These are phyloP conservation scores for Natrix natrix DNA, from an alignment of 2,797 vertebrate species.

Conservation along the genomic window DNA sequence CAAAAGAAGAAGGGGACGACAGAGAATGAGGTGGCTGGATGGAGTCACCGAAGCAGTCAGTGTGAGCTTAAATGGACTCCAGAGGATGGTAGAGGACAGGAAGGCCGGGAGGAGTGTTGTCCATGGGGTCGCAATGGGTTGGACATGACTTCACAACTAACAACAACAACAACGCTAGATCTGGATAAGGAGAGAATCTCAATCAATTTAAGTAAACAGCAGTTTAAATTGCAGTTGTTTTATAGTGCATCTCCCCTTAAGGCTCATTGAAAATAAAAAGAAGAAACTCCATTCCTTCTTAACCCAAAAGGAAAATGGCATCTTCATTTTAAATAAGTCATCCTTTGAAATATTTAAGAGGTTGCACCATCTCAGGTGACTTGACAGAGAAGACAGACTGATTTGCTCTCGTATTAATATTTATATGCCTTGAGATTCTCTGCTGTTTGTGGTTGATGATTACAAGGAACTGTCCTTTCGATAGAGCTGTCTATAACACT, in stretches of 20 bases:
- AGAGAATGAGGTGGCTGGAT: too few species aligned
- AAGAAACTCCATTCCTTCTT: not conserved
- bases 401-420: not conserved
- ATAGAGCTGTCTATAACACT: not conserved
- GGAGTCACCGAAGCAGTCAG: too few species aligned
- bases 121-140: too few species aligned
- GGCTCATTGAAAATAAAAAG: not conserved
- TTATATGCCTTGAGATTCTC: not conserved
- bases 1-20: too few species aligned
- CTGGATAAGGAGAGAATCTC: not conserved
- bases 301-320: not conserved
- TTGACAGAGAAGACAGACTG: not conserved
- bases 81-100: too few species aligned
- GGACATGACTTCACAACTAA: too few species aligned
- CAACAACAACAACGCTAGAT: not conserved
- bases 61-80: too few species aligned
- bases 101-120: too few species aligned
- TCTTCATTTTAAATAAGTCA: not conserved
- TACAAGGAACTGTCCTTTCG: not conserved
- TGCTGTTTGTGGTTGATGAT: not conserved
- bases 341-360: not conserved
- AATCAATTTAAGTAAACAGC: not conserved
- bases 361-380: not conserved
- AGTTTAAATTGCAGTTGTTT: not conserved
- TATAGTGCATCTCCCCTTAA: not conserved